Evolutionary conservation across 2,888 invertebrate species (phyloP).

Genomic region (Tanytarsus gracilentus): DNA sequence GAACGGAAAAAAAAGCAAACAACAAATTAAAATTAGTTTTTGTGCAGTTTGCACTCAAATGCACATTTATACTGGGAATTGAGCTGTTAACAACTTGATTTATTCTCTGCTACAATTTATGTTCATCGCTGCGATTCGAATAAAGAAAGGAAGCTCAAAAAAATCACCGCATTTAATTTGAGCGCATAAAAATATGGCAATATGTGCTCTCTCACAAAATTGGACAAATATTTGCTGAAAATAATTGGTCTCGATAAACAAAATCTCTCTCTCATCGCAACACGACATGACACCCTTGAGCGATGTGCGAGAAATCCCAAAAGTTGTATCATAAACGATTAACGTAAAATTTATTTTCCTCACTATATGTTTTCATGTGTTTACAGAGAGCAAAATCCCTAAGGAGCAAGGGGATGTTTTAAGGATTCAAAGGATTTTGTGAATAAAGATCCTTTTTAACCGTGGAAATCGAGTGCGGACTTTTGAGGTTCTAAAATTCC

Average conservation of each 20-base stretch:
- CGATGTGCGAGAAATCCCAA: conserved; percentile 9
- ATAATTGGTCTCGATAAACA: conserved; percentile 24
- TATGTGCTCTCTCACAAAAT: not conserved
- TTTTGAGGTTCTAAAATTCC: too few species aligned
- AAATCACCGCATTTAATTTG: not conserved
- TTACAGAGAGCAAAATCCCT: not conserved
- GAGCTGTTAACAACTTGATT: conserved; percentile 4
- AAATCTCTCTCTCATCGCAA: conserved; percentile 4
- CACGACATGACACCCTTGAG: conserved; percentile 25
- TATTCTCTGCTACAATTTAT: not conserved
- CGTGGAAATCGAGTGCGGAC: too few species aligned
- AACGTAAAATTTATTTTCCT: not conserved
- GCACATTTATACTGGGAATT: conserved; percentile 5
- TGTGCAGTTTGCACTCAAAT: conserved; percentile 4
- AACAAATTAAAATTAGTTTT: conserved; percentile 5
- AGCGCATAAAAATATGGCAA: too few species aligned
- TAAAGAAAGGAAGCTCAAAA: not conserved
- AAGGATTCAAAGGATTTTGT: too few species aligned
- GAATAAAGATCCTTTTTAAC: too few species aligned
- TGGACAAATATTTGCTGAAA: conserved; percentile 20
- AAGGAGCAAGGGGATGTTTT: conserved; percentile 8
- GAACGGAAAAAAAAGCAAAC: conserved; percentile 13
- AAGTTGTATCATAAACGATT: conserved; percentile 23
- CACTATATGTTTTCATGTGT: not conserved
- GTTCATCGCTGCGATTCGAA: not conserved